Conservation (phyloP, 2,113 vertebrate species). For the Tragelaphus buxtoni region DNA sequence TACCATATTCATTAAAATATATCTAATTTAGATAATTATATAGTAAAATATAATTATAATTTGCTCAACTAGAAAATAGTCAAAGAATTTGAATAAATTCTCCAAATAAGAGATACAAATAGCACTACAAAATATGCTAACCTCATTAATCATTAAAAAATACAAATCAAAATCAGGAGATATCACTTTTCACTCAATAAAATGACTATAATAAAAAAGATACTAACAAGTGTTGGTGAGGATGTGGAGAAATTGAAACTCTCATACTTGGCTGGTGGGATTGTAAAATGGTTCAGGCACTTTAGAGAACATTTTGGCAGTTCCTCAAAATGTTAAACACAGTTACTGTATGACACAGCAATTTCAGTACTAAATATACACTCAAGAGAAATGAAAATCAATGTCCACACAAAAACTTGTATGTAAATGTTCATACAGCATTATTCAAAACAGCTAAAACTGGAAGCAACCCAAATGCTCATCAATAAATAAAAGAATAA, state of each 20-base stretch:
- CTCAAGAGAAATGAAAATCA: not conserved
- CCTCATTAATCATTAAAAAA: not conserved
- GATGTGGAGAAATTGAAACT: not conserved
- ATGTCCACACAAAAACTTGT: not conserved
- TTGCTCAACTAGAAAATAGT: not conserved
- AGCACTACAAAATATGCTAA: constrained; percentile 1
- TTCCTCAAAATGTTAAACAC: not conserved
- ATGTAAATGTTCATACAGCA: not conserved
- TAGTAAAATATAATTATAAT: not conserved
- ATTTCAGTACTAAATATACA: not conserved
- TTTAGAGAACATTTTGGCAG: not conserved
- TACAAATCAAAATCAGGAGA: constrained; percentile 9
- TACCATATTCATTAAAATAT: not conserved
- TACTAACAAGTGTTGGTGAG: not conserved
- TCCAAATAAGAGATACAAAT: not conserved
- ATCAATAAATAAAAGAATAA: not conserved
- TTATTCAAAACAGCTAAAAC: constrained; percentile 23
- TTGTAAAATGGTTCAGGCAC: not conserved
- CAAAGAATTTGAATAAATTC: not conserved
- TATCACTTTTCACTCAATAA: not conserved
- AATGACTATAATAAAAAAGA: not conserved
- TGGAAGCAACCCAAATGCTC: not conserved
- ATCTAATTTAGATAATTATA: not conserved
- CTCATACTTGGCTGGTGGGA: not conserved
- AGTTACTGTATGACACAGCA: not conserved